Evolutionary conservation across 2,113 vertebrate genomes (phyloP).

Genomic region (Aspidoscelis tigris): DNA sequence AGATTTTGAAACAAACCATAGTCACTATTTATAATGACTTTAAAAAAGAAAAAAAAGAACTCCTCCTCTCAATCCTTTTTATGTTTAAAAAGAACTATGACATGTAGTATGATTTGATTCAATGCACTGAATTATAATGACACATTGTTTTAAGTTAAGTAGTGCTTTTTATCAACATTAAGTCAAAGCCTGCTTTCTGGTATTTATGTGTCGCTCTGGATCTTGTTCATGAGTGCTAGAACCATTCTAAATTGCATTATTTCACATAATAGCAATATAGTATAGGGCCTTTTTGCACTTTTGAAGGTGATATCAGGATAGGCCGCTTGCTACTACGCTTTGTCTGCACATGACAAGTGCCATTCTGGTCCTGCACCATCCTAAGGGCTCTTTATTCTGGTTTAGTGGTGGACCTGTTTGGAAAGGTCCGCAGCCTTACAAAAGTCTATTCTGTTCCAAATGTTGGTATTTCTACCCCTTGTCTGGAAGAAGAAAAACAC

Average conservation of each 20-base stretch:
- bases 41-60: conserved; percentile 7
- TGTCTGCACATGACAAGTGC: no score
- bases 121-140: conserved; percentile 1
- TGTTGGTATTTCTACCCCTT: no score
- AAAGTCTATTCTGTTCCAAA: no score
- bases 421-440: no score
- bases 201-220: background rate
- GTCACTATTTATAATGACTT: conserved; percentile 21
- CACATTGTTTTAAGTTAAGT: conserved; percentile 34
- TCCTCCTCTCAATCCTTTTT: background rate
- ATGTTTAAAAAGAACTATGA: conserved; percentile 16
- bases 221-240: background rate
- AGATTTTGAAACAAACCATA: conserved; percentile 42
- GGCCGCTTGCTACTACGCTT: no score
- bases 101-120: background rate
- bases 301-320: no score
- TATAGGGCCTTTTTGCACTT: no score
- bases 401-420: no score
- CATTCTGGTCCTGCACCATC: no score
- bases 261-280: background rate
- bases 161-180: conserved; percentile 30
- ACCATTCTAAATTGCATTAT: background rate
- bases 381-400: no score
- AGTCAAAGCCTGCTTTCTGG: conserved; percentile 17
- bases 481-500: no score